phyloP scores from a whole-genome alignment of 2,888 invertebrate species.

The Dilophus febrilis region DNA sequence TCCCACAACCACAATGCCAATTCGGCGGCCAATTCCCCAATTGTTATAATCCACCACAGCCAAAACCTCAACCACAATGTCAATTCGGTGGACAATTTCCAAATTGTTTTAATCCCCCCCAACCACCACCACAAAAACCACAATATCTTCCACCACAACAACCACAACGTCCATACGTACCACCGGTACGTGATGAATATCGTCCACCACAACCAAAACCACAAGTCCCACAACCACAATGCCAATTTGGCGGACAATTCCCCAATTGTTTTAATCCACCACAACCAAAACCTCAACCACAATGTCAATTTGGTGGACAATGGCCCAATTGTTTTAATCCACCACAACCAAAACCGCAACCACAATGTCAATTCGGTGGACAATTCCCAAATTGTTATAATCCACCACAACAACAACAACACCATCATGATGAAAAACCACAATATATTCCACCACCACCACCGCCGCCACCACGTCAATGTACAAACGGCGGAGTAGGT shows the following conservation, averaged over 20 bases:
- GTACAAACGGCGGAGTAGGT: background rate
- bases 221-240: background rate
- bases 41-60: background rate
- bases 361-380: background rate
- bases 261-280: background rate
- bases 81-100: background rate
- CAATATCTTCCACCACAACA: background rate
- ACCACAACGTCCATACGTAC: background rate
- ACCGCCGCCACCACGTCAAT: background rate
- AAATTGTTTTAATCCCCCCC: background rate
- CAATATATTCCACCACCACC: background rate
- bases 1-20: slow-evolving; percentile 1
- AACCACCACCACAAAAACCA: background rate
- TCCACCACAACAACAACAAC: background rate
- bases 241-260: background rate
- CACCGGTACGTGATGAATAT: background rate
- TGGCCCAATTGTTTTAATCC: background rate
- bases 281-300: background rate
- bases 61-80: background rate
- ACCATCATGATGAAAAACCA: no score
- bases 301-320: background rate
- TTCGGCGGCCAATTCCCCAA: background rate
- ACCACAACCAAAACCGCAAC: background rate
- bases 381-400: background rate
- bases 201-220: background rate